phyloP scores from a whole-genome alignment of 2,888 invertebrate species.

The Baccha elongata region DNA sequence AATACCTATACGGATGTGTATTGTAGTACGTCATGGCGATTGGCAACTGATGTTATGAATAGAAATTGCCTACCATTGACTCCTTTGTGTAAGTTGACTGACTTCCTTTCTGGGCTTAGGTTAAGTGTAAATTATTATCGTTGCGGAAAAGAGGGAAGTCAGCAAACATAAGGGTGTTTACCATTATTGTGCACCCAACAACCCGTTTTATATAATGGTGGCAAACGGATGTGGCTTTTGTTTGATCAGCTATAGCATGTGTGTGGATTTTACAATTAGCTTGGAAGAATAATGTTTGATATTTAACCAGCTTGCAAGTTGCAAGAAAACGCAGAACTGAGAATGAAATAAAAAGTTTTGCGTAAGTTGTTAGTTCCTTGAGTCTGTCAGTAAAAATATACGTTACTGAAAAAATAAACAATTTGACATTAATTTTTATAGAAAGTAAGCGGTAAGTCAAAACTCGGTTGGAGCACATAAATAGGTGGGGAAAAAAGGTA shows the following conservation, averaged over 20 bases:
- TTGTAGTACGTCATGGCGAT: background rate
- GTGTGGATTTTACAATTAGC: slow-evolving; percentile 36
- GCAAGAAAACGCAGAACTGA: no score
- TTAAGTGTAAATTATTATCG: slow-evolving; percentile 59
- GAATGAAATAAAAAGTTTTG: no score
- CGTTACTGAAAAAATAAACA: no score
- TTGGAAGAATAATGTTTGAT: background rate
- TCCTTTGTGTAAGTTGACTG: slow-evolving; percentile 67
- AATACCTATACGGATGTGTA: slow-evolving; percentile 42
- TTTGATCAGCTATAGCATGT: slow-evolving; percentile 57
- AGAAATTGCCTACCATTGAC: slow-evolving; percentile 66
- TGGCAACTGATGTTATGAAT: slow-evolving; percentile 32
- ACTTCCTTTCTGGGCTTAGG: slow-evolving; percentile 57
- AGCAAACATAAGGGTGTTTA: slow-evolving; percentile 59
- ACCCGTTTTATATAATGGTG: slow-evolving; percentile 44
- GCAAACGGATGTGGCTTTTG: slow-evolving; percentile 61
- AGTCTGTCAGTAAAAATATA: no score
- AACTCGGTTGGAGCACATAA: no score
- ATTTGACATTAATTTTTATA: no score
- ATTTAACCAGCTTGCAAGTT: no score
- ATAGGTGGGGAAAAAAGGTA: no score
- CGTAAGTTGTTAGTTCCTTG: no score
- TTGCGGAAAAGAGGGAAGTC: slow-evolving; percentile 33
- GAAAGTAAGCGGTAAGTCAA: no score
- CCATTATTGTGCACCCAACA: slow-evolving; percentile 62